These are phyloP conservation scores for Caenorhabditis sp. DNA, from an alignment of 2,888 invertebrate genomes.

Conservation along the genomic window DNA sequence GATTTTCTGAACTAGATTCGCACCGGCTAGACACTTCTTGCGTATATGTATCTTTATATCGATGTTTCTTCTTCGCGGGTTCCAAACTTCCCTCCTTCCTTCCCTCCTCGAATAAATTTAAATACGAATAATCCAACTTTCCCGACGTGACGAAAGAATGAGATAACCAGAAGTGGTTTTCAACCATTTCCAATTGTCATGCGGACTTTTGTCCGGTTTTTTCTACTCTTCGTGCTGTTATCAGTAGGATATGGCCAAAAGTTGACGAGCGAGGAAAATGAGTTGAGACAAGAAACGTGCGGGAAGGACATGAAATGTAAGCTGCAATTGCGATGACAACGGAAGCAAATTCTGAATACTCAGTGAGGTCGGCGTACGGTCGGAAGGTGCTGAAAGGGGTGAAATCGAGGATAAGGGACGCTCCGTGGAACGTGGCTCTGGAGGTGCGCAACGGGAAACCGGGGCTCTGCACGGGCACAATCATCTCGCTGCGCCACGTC, in stretches of 20 bases:
- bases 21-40: constrained; percentile 42
- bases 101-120: too few relatives aligned
- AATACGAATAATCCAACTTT: too few relatives aligned
- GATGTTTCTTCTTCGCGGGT: constrained; percentile 34
- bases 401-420: constrained; percentile 9
- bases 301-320: constrained; percentile 22
- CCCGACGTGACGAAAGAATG: too few relatives aligned
- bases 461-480: constrained; percentile 37
- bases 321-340: not conserved
- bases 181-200: too few relatives aligned
- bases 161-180: too few relatives aligned
- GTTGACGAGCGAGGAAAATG: constrained; percentile 14
- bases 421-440: constrained; percentile 48
- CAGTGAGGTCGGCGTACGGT: constrained; percentile 19
- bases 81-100: constrained; percentile 7
- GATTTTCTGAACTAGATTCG: constrained; percentile 11
- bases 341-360: not conserved
- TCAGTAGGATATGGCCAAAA: not conserved
- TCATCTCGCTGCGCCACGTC: constrained; percentile 38
- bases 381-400: constrained; percentile 35
- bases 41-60: constrained; percentile 51
- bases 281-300: constrained; percentile 9
- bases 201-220: too few relatives aligned
- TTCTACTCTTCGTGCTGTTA: not conserved
- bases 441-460: constrained; percentile 5